A percentile compares a stretch with the other conserved stretches of the same genome.
Evolutionary conservation across 92 coral and sea anemone species (phyloP).

Genomic region (Epizoanthus illoricatus): DNA sequence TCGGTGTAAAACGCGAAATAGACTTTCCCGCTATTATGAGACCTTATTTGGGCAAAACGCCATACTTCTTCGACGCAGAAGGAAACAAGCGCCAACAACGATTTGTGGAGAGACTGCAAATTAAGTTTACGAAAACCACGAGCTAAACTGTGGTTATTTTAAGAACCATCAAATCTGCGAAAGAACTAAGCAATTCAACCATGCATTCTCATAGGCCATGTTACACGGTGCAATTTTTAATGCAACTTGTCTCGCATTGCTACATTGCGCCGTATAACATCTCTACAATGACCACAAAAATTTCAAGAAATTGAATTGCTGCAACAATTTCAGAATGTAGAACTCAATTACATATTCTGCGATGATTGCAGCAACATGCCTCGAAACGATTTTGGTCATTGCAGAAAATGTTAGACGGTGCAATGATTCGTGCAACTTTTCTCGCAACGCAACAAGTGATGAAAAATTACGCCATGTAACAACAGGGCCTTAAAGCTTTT

Average conservation of each 20-base stretch:
- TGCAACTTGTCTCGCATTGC: neutral
- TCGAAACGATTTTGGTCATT: neutral
- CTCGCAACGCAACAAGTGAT: neutral
- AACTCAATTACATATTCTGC: neutral
- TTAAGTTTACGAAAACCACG: neutral
- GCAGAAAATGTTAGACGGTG: neutral
- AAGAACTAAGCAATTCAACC: neutral
- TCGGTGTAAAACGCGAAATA: neutral
- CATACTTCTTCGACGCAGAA: neutral
- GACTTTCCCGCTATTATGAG: constrained; percentile 17
- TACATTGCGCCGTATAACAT: neutral
- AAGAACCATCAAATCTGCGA: neutral
- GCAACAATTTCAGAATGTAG: neutral
- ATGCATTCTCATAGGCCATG: neutral
- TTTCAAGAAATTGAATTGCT: neutral
- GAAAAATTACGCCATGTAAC: neutral
- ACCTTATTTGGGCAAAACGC: neutral
- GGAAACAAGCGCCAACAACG: neutral
- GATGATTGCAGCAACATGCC: neutral
- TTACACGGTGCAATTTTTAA: neutral
- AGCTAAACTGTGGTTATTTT: neutral
- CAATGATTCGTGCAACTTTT: neutral
- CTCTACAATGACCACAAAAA: neutral
- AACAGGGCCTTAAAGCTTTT: neutral
- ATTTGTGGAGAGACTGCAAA: neutral